These are phyloP conservation scores for Branchellion lobata DNA, from an alignment of 2,888 invertebrate species.

Conservation along the genomic window DNA sequence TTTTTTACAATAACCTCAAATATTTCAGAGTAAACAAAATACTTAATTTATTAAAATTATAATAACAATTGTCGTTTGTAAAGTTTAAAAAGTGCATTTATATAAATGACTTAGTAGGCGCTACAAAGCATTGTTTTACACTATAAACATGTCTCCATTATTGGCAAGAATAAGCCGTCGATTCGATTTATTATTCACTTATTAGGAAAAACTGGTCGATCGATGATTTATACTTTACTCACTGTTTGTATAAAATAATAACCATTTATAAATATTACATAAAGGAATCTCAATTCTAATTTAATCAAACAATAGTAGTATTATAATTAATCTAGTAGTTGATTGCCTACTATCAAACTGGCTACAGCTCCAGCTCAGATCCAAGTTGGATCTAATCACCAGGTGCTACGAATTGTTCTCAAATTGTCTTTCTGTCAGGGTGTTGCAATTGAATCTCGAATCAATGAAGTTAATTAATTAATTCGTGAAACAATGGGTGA, in stretches of 20 bases:
- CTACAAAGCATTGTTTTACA: background rate
- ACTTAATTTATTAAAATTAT: too few species aligned
- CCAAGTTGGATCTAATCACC: conserved; percentile 64
- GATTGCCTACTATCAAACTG: conserved; percentile 56
- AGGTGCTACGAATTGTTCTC: conserved; percentile 50
- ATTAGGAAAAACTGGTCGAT: background rate
- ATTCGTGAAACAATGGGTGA: background rate
- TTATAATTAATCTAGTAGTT: background rate
- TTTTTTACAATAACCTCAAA: too few species aligned
- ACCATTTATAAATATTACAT: background rate
- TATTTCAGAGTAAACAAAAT: too few species aligned
- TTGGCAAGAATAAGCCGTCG: background rate
- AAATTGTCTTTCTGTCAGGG: too few species aligned
- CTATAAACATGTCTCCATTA: conserved; percentile 21
- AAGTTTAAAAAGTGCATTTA: too few species aligned
- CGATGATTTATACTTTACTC: background rate
- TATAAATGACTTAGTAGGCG: background rate
- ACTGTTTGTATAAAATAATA: background rate
- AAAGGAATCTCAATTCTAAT: background rate
- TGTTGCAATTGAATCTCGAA: too few species aligned
- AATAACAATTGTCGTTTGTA: too few species aligned
- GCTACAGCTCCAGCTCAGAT: conserved; percentile 68
- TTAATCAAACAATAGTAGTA: background rate
- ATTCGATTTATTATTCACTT: background rate
- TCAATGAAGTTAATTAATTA: too few species aligned